phyloP scores from a whole-genome alignment of 2,888 invertebrate genomes.

The Coleophora flavipennella region DNA sequence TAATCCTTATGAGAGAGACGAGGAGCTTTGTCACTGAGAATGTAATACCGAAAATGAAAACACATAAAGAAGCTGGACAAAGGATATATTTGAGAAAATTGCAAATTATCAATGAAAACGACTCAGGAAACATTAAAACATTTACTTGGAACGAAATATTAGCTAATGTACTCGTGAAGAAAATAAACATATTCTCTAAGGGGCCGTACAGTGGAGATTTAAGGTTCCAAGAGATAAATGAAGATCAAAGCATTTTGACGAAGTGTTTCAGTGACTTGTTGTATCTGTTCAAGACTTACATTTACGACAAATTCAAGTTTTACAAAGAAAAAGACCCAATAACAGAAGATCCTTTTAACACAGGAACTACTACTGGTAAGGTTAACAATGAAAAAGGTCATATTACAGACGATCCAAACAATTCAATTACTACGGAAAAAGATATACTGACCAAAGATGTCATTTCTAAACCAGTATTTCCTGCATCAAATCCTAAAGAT shows the following conservation, averaged over 20 bases:
- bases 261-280: slow-evolving; percentile 37
- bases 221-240: slow-evolving; percentile 15
- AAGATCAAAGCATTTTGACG: slow-evolving; percentile 20
- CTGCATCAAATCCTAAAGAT: slow-evolving; percentile 27
- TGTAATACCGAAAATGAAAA: slow-evolving; percentile 14
- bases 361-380: not conserved
- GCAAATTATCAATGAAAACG: slow-evolving; percentile 35
- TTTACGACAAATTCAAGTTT: slow-evolving; percentile 33
- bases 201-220: slow-evolving; percentile 20
- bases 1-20: slow-evolving; percentile 35
- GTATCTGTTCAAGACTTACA: slow-evolving; percentile 36
- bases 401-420: not conserved
- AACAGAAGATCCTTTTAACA: not conserved
- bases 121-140: slow-evolving; percentile 28
- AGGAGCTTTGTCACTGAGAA: slow-evolving; percentile 30
- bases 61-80: slow-evolving; percentile 26
- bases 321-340: slow-evolving; percentile 12
- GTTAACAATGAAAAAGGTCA: not conserved
- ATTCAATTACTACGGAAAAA: slow-evolving; percentile 1
- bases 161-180: slow-evolving; percentile 49
- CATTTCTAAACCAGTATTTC: no score
- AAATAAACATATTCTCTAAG: slow-evolving; percentile 42
- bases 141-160: slow-evolving; percentile 53
- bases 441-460: slow-evolving; percentile 2
- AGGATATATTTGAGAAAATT: slow-evolving; percentile 49